Evolutionary conservation across 2,797 vertebrate genomes (phyloP), one percentile per base, ranked within the genome.

Genomic region (Pampus argenteus): DNA sequence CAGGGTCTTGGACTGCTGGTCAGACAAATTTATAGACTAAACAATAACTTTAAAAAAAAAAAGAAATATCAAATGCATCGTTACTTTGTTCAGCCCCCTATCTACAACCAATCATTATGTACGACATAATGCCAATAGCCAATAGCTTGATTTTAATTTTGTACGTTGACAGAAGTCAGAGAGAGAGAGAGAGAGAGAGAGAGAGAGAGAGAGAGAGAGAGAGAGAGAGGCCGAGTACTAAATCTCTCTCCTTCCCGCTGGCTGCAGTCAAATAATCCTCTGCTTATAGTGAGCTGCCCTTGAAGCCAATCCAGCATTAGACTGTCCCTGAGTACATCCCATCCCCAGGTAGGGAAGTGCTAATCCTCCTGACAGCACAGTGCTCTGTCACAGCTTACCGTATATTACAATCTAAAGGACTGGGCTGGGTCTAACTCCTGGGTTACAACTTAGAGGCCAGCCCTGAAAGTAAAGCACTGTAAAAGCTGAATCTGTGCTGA

Each of bases 291-390:
- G 74, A 84, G 77, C 84, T 89, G 88, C 85, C 90, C 90, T 88
- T 86, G 86, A 88, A 89, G 90, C 71, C 86, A 74, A 86, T 85
- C 84, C 86, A 87, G 86, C 72, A 87, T 87, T 85, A 86, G 86
- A 85, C 82, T 78, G 82, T 83, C 81, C 74, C 88, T 58, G 82
- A 90, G 87, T 88, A 84, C 86, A 89, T 85, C 84, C 82, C 83
- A 84, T 86, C 86, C 90, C 61, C 90, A 87, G 89, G 89, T 88
- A 90, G 83, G 87, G 86, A 28, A 65, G 77, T 55, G 78, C 84
- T 91, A 92, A 90, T 91, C 88, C 88, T 69, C 82, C 87, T 74
- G 88, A 88, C 78, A 82, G 87, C 83, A 81, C 70, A 81, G 76
- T 71, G 74, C 85, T 86, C 79, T 70, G 78, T 79, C 65, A 25